Conservation (phyloP, 2,113 vertebrate species). For the Lagopus muta region DNA sequence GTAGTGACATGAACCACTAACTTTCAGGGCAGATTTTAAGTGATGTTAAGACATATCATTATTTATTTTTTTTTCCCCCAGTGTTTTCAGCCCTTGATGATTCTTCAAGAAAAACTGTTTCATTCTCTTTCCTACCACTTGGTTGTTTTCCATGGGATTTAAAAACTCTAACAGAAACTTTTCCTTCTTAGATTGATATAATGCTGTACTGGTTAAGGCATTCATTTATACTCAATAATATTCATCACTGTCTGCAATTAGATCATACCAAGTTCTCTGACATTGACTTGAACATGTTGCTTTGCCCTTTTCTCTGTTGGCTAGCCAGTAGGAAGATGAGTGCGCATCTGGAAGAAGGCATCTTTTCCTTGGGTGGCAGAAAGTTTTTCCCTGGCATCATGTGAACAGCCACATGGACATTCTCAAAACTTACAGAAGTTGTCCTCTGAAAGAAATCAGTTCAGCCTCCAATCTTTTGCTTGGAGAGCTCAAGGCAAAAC, state of each 20-base stretch:
- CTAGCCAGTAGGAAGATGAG: neutral
- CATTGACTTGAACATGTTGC: neutral
- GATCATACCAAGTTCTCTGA: neutral
- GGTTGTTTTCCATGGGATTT: neutral
- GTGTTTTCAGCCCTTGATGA: neutral
- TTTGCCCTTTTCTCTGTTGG: neutral
- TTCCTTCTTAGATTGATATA: neutral
- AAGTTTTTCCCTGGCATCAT: neutral
- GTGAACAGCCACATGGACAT: neutral
- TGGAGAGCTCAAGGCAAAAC: constrained; percentile 37
- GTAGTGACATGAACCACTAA: neutral
- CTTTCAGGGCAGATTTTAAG: neutral
- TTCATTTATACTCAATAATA: neutral
- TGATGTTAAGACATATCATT: neutral
- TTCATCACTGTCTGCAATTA: constrained; percentile 19
- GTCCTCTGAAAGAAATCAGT: constrained; percentile 31
- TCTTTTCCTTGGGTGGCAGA: neutral
- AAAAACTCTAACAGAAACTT: neutral
- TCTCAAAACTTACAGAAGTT: constrained; percentile 47
- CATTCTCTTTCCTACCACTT: neutral
- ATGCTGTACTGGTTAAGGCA: neutral
- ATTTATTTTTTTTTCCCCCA: neutral
- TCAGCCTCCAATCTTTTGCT: constrained; percentile 18
- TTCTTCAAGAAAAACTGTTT: neutral
- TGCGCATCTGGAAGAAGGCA: neutral